Evolutionary conservation across 2,888 invertebrate genomes (phyloP).

Genomic region (Girardia tigrina): DNA sequence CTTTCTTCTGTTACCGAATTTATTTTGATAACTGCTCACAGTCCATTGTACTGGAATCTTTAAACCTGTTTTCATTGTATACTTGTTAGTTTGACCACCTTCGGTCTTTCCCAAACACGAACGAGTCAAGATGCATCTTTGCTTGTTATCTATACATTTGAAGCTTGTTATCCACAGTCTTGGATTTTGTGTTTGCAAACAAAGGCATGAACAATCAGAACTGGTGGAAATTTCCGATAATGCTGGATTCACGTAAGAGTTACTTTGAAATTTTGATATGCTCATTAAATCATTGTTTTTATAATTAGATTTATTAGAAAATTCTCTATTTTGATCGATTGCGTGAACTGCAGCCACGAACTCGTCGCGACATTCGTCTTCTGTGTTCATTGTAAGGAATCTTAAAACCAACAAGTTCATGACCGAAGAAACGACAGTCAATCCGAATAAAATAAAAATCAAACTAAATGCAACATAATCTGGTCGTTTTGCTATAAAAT

Average conservation of each 20-base stretch:
- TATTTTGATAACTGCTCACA: neutral
- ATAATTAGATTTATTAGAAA: constrained; percentile 60
- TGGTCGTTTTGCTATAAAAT: constrained; percentile 78
- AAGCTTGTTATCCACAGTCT: neutral
- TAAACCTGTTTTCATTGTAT: neutral
- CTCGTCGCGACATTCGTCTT: constrained; percentile 86
- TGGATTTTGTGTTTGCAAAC: neutral
- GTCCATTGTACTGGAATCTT: neutral
- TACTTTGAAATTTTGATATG: neutral
- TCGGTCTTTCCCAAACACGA: neutral
- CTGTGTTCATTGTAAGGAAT: constrained; percentile 90
- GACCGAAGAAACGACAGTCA: constrained; percentile 93
- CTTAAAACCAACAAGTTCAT: constrained; percentile 86
- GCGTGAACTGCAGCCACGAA: constrained; percentile 67
- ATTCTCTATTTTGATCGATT: constrained; percentile 60
- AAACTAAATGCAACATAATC: constrained; percentile 90
- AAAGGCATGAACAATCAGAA: neutral
- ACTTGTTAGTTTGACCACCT: neutral
- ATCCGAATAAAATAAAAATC: constrained; percentile 88
- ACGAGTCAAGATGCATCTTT: neutral
- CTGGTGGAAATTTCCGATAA: neutral
- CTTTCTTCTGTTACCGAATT: neutral
- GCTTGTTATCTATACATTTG: neutral
- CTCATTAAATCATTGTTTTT: neutral
- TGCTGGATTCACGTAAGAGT: neutral